A percentile compares a stretch with the other conserved stretches of the same genome.
Evolutionary conservation across 2,797 vertebrate species (phyloP).

Genomic region (Acipenser ruthenus): DNA sequence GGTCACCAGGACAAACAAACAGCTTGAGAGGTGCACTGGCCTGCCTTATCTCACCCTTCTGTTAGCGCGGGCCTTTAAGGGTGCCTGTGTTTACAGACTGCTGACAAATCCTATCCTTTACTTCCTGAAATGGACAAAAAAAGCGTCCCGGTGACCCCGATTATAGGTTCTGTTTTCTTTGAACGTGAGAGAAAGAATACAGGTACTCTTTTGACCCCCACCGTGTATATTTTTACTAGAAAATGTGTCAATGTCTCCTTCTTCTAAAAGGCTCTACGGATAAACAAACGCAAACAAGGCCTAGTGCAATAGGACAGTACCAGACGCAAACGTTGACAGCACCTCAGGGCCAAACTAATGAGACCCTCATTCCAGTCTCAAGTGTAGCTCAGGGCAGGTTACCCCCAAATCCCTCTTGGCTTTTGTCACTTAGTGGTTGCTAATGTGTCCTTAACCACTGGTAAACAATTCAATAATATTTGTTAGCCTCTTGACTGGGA

Average conservation of each 20-base stretch:
- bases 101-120: slow-evolving; percentile 82
- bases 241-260: slow-evolving; percentile 16
- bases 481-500: too few species aligned
- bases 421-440: slow-evolving; percentile 21
- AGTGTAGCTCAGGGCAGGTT: slow-evolving; percentile 53
- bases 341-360: slow-evolving; percentile 36
- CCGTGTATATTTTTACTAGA: slow-evolving; percentile 49
- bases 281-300: slow-evolving; percentile 45
- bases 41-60: slow-evolving; percentile 69
- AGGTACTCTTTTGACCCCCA: slow-evolving; percentile 23
- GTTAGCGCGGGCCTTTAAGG: slow-evolving; percentile 59
- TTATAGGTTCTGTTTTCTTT: slow-evolving; percentile 12
- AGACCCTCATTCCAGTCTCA: slow-evolving; percentile 40
- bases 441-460: too few species aligned
- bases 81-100: slow-evolving; percentile 71
- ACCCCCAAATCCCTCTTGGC: slow-evolving; percentile 27
- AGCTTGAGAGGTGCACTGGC: slow-evolving; percentile 33
- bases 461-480: too few species aligned
- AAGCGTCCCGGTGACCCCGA: slow-evolving; percentile 59
- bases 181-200: slow-evolving; percentile 54
- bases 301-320: slow-evolving; percentile 34
- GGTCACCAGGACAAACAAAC: slow-evolving; percentile 59
- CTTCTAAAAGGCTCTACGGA: slow-evolving; percentile 36
- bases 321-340: slow-evolving; percentile 44
- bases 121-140: slow-evolving; percentile 67